These are phyloP conservation scores for Pterobdella sp. DNA, from an alignment of 2,888 invertebrate genomes.

Conservation along the genomic window DNA sequence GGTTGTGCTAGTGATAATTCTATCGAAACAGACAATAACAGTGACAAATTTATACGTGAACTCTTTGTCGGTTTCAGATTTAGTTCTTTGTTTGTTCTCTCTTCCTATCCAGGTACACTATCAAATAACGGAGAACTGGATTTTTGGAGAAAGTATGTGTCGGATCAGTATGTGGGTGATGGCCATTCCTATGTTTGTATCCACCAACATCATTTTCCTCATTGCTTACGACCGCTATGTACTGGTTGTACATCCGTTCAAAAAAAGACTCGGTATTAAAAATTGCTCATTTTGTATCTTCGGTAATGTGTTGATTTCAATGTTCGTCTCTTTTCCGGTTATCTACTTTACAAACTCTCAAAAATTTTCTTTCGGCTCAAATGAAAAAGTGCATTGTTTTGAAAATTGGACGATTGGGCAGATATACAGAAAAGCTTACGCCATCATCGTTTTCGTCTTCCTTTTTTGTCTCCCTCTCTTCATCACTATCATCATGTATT, in stretches of 20 bases:
- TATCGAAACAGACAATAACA: slow-evolving; percentile 43
- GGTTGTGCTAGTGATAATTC: slow-evolving; percentile 43
- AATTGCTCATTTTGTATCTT: slow-evolving; percentile 42
- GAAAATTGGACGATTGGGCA: slow-evolving; percentile 43
- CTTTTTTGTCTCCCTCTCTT: slow-evolving; percentile 38
- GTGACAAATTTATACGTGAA: slow-evolving; percentile 49
- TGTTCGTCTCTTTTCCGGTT: slow-evolving; percentile 44
- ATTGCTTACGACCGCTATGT: slow-evolving; percentile 47
- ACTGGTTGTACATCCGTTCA: slow-evolving; percentile 48
- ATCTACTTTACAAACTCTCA: slow-evolving; percentile 42
- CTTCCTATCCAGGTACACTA: slow-evolving; percentile 49
- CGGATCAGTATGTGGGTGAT: slow-evolving; percentile 46
- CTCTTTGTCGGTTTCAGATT: slow-evolving; percentile 46
- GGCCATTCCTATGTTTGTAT: slow-evolving; percentile 48
- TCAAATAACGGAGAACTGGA: slow-evolving; percentile 47
- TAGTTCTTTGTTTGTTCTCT: slow-evolving; percentile 46
- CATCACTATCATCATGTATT: slow-evolving; percentile 36
- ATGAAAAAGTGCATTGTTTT: slow-evolving; percentile 38
- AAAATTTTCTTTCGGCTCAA: slow-evolving; percentile 40
- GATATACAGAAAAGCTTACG: slow-evolving; percentile 31
- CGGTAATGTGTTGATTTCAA: slow-evolving; percentile 41
- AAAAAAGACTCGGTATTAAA: slow-evolving; percentile 41
- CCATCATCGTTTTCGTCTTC: slow-evolving; percentile 36
- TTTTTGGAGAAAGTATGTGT: slow-evolving; percentile 46
- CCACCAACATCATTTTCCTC: slow-evolving; percentile 46